Evolutionary conservation across 2,888 invertebrate species (phyloP).

Genomic region (Diloba caeruleocephala): DNA sequence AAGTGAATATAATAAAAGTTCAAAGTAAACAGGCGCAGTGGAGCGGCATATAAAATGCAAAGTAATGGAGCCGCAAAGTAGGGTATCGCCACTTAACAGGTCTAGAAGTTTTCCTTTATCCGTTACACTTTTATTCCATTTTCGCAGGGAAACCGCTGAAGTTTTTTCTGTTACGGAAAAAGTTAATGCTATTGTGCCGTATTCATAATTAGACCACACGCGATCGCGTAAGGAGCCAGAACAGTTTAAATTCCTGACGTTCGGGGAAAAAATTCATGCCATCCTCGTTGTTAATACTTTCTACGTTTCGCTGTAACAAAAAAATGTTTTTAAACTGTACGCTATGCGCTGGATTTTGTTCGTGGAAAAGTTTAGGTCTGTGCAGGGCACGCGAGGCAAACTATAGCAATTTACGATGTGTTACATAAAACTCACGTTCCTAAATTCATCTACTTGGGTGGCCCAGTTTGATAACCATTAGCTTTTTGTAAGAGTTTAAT

Average conservation of each 20-base stretch:
- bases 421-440: slow-evolving; percentile 80
- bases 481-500: slow-evolving; percentile 82
- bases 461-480: slow-evolving; percentile 81
- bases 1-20: slow-evolving; percentile 59
- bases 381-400: slow-evolving; percentile 70
- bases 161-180: slow-evolving; percentile 62
- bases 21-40: slow-evolving; percentile 64
- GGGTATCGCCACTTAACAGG: slow-evolving; percentile 72
- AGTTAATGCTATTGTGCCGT: slow-evolving; percentile 69
- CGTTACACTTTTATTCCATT: slow-evolving; percentile 72
- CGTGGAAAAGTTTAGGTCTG: slow-evolving; percentile 74
- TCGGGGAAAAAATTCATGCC: slow-evolving; percentile 84
- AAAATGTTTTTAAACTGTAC: slow-evolving; percentile 81
- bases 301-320: slow-evolving; percentile 78
- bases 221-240: slow-evolving; percentile 79
- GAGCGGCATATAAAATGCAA: slow-evolving; percentile 69
- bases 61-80: slow-evolving; percentile 69
- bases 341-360: slow-evolving; percentile 78
- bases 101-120: slow-evolving; percentile 73
- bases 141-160: slow-evolving; percentile 67
- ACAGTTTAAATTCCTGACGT: slow-evolving; percentile 84
- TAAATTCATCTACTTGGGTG: slow-evolving; percentile 84
- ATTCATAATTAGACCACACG: slow-evolving; percentile 88
- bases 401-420: slow-evolving; percentile 82
- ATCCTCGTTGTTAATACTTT: slow-evolving; percentile 79